These are phyloP conservation scores for Oreochromis grahami DNA, from an alignment of 2,797 vertebrate species.

Conservation along the genomic window DNA sequence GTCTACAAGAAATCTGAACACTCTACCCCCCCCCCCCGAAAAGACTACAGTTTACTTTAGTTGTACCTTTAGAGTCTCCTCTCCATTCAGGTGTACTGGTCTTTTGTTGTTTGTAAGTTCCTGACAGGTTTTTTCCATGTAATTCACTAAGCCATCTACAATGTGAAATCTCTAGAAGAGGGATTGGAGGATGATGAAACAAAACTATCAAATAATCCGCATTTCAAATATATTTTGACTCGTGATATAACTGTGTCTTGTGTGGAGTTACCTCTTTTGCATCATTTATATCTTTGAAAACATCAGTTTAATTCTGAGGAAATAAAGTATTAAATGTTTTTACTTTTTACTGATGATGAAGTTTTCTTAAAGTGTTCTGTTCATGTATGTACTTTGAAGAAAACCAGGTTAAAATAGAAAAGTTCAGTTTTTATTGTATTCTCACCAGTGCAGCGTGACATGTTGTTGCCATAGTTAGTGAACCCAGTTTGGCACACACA, in stretches of 20 bases:
- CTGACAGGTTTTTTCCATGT: constrained; percentile 31
- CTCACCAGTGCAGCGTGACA: constrained; percentile 58
- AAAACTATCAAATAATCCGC: not conserved
- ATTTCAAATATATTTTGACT: not conserved
- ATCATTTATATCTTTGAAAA: not conserved
- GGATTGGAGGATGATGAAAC: not conserved
- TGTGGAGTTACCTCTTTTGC: constrained; percentile 29
- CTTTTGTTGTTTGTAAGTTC: not conserved
- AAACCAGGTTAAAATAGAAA: not conserved
- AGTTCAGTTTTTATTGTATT: not conserved
- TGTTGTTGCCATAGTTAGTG: constrained; percentile 60
- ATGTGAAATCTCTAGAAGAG: constrained; percentile 5
- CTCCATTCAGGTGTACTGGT: not conserved
- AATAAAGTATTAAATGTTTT: not conserved
- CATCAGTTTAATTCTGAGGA: constrained; percentile 47
- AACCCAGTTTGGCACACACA: constrained; percentile 63
- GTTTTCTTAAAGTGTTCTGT: not conserved
- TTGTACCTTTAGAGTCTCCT: constrained; percentile 52
- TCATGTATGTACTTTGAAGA: not conserved
- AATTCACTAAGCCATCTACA: not conserved
- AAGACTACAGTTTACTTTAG: not conserved
- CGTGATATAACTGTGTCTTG: not conserved
- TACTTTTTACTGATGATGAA: not conserved
- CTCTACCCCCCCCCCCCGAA: not conserved
- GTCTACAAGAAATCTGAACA: not conserved